Evolutionary conservation across 92 coral and sea anemone genomes (phyloP).

Genomic region (Actinernus sp.): DNA sequence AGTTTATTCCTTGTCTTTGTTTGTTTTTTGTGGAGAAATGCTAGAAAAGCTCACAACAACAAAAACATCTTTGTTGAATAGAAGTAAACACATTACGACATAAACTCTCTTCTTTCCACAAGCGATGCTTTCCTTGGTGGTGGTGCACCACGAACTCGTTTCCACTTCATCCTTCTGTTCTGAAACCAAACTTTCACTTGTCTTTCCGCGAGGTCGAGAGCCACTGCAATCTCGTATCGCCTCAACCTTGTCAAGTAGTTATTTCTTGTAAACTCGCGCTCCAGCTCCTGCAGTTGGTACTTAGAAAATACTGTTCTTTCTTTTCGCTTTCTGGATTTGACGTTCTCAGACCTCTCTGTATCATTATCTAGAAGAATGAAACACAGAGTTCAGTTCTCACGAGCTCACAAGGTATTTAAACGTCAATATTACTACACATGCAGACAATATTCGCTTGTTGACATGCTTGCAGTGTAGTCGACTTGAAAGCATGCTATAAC

Average conservation of each 20-base stretch:
- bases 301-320: slow-evolving; percentile 88
- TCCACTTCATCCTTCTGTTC: slow-evolving; percentile 93
- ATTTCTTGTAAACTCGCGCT: slow-evolving; percentile 74
- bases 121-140: slow-evolving; percentile 52
- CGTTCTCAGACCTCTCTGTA: slow-evolving; percentile 37
- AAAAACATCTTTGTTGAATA: no score
- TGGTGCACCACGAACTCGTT: slow-evolving; percentile 68
- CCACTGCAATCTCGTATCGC: slow-evolving; percentile 82
- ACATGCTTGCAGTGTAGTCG: no score
- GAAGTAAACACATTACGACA: no score
- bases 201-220: slow-evolving; percentile 79
- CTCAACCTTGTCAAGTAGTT: slow-evolving; percentile 82
- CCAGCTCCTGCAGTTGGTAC: slow-evolving; percentile 79
- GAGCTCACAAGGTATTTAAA: no score
- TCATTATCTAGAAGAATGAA: slow-evolving; percentile 71
- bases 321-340: slow-evolving; percentile 63
- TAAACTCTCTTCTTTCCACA: no score
- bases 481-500: no score
- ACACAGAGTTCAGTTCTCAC: no score
- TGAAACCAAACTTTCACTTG: slow-evolving; percentile 94
- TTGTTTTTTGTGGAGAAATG: no score
- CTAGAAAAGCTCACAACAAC: no score
- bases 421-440: no score
- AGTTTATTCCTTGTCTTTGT: no score
- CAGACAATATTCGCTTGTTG: no score